Evolutionary conservation across 1,140 invertebrate species (phyloP).

Genomic region (Hyposmocoma kahamanoa): DNA sequence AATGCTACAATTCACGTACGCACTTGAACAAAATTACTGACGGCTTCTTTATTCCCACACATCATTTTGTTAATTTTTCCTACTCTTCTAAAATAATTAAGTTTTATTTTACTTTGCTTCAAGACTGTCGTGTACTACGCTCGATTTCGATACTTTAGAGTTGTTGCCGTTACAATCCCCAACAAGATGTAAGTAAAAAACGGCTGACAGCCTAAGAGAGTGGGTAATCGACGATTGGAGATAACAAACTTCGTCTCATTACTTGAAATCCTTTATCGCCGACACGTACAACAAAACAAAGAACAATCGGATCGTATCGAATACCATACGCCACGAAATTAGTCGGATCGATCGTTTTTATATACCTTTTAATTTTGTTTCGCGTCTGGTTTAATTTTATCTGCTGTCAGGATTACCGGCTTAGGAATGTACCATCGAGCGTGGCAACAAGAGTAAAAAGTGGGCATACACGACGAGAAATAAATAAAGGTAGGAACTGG

Average conservation of each 20-base stretch:
- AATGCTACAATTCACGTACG: constrained; percentile 61
- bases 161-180: too few species aligned
- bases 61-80: constrained; percentile 66
- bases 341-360: constrained; percentile 66
- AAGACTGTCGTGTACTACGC: constrained; percentile 12
- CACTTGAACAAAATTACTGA: constrained; percentile 56
- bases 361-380: constrained; percentile 72
- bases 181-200: constrained; percentile 14
- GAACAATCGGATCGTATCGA: constrained; percentile 44
- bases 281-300: constrained; percentile 35
- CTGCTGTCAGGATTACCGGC: constrained; percentile 69
- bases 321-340: constrained; percentile 70
- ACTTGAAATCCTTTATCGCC: constrained; percentile 28
- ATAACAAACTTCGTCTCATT: constrained; percentile 38
- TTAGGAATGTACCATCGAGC: constrained; percentile 65
- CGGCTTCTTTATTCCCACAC: constrained; percentile 58
- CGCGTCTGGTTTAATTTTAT: constrained; percentile 73
- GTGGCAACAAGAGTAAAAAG: constrained; percentile 61
- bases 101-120: constrained; percentile 46
- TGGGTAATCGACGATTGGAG: constrained; percentile 23
- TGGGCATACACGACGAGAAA: constrained; percentile 59
- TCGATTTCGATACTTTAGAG: too few species aligned
- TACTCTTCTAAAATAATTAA: constrained; percentile 29
- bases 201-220: constrained; percentile 15
- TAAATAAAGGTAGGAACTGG: constrained; percentile 68